Evolutionary conservation across 2,797 vertebrate species (phyloP), one percentile per base, ranked within the genome.

Genomic region (Argyrosomus regius): DNA sequence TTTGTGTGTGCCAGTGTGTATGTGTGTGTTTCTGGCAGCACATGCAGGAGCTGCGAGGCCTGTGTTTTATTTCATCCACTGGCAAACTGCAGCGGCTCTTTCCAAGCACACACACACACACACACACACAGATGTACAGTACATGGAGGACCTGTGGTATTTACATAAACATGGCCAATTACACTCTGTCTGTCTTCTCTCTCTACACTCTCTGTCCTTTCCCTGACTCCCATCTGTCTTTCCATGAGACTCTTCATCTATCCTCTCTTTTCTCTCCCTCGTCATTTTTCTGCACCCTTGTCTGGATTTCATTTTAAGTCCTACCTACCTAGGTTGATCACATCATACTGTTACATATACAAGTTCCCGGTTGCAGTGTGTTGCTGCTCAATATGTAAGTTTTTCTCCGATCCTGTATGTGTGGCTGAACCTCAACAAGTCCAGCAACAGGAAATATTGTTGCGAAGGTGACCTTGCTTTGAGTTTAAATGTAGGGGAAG

Each of bases 161-260:
- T 90, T 86, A 69, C 87, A 77, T 64, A 59, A 88, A 85, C 87
- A 83, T 66, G 78, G 82, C 86, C 87, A 84, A 87, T 89, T 90
- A 80, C 69, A 58, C 45, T 64, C 72, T 48, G 73, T 82, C 84
- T 85, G 67, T 91, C 71, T 82, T 81, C 80, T 84, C 61, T 75
- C 65, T 59, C 80, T 63, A 22, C 60, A 10, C 31, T 77, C 64
- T 11, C 71, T 89, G 90, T 87, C 90, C 87, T 91, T 76, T 88
- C 79, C 59, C 72, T 89, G 84, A 90, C 88, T 91, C 63, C 70
- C 57, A 80, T 84, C 72, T 22, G 61, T 87, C 75, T 90, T 72
- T 89, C 52, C 41, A 28, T 56, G 49, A 74, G 56, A 73, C 73
- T 80, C 78, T 69, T 72, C 50, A 81, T 79, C 53, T 53, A 12